These are phyloP conservation scores for Phataginus tetradactyla DNA, from an alignment of 2,797 vertebrate species.

Conservation along the genomic window DNA sequence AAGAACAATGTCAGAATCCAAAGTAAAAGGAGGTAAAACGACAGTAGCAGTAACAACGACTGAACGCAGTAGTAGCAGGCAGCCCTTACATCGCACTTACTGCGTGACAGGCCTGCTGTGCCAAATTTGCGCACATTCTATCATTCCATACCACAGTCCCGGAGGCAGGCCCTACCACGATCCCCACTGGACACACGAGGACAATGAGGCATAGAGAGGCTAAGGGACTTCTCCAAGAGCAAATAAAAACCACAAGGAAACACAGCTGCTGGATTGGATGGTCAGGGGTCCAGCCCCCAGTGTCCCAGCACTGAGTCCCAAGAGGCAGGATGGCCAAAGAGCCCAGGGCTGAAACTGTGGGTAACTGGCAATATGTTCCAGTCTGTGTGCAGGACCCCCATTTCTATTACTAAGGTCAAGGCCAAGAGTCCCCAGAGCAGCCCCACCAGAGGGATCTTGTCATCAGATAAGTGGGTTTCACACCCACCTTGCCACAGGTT, in stretches of 20 bases:
- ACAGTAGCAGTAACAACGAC: not conserved
- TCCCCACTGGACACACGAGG: not conserved
- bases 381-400: not conserved
- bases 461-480: too few species aligned
- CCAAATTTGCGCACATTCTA: rapidly evolving
- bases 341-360: not conserved
- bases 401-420: not conserved
- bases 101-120: not conserved
- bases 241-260: not conserved
- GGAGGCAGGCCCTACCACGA: not conserved
- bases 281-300: not conserved
- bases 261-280: not conserved
- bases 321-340: not conserved
- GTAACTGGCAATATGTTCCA: not conserved
- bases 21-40: not conserved
- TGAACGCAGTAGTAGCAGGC: not conserved
- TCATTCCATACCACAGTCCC: not conserved
- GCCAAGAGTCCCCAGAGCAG: rapidly evolving
- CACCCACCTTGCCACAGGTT: not conserved
- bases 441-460: not conserved
- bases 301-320: not conserved
- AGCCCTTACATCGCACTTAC: not conserved
- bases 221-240: not conserved
- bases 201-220: not conserved
- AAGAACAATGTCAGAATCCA: not conserved